Conservation (phyloP, 2,113 vertebrate genomes). For the Eleginops maclovinus region DNA sequence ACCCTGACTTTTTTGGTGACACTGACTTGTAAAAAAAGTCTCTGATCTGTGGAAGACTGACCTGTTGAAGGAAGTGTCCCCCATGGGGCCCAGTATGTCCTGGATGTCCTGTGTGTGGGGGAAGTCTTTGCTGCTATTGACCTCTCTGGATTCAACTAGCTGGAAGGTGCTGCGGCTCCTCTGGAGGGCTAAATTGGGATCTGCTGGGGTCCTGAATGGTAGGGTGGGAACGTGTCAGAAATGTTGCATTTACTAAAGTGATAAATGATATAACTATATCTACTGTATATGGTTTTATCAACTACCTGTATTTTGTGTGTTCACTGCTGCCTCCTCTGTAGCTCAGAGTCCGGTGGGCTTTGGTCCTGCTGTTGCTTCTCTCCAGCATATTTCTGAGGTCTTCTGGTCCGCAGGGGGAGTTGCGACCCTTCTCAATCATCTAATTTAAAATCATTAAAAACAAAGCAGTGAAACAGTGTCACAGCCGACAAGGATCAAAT, state of each 20-base stretch:
- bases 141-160: constrained; percentile 74
- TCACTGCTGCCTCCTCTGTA: constrained; percentile 63
- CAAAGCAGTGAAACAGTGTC: neutral
- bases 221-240: too few relatives aligned
- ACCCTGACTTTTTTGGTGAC: neutral
- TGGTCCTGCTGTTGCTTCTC: constrained; percentile 65
- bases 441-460: constrained; percentile 59
- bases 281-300: neutral
- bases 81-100: constrained; percentile 67
- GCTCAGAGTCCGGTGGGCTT: constrained; percentile 67
- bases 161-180: constrained; percentile 91
- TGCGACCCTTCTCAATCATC: constrained; percentile 34
- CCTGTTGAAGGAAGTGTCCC: constrained; percentile 83
- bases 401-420: constrained; percentile 75
- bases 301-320: constrained; percentile 66
- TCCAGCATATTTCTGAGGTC: constrained; percentile 78
- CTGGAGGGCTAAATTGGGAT: constrained; percentile 75
- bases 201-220: constrained; percentile 46
- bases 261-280: neutral
- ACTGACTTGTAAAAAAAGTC: constrained; percentile 57
- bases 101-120: constrained; percentile 76
- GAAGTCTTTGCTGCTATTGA: constrained; percentile 64
- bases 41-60: neutral
- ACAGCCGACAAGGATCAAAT: neutral
- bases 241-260: neutral